Conservation (phyloP, 2,113 vertebrate species). For the Cinclus mexicanus region DNA sequence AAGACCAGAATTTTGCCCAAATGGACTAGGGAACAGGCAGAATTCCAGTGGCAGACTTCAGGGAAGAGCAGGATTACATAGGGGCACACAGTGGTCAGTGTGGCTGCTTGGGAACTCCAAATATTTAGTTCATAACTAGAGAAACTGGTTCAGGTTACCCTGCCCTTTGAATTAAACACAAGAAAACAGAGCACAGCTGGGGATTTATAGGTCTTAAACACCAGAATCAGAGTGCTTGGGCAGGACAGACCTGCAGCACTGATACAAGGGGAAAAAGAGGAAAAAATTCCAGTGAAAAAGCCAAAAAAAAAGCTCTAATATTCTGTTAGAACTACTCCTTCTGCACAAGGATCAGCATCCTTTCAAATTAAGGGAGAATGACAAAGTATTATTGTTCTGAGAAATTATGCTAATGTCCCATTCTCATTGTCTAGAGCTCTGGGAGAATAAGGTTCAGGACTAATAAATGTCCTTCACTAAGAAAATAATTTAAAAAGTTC, state of each 20-base stretch:
- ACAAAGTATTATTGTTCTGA: neutral
- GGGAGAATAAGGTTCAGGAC: neutral
- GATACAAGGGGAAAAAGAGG: rapidly evolving
- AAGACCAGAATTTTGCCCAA: neutral
- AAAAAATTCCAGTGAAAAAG: rapidly evolving
- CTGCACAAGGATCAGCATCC: neutral
- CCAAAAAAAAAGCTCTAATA: neutral
- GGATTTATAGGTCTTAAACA: neutral
- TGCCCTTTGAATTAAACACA: neutral
- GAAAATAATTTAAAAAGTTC: neutral
- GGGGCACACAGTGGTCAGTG: neutral
- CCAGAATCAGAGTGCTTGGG: neutral
- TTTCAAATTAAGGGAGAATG: neutral
- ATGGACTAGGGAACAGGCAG: neutral
- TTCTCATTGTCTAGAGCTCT: neutral
- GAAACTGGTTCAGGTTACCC: conserved; percentile 7
- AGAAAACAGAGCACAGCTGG: neutral
- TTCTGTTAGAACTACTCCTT: neutral
- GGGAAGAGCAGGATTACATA: neutral
- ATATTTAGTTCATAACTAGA: neutral
- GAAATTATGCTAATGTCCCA: neutral
- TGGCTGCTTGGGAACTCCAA: neutral
- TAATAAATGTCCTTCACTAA: neutral
- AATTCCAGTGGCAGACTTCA: neutral
- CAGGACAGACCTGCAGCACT: neutral